These are phyloP conservation scores for Apolygus lucorum DNA, from an alignment of 1,140 invertebrate species.

Conservation along the genomic window DNA sequence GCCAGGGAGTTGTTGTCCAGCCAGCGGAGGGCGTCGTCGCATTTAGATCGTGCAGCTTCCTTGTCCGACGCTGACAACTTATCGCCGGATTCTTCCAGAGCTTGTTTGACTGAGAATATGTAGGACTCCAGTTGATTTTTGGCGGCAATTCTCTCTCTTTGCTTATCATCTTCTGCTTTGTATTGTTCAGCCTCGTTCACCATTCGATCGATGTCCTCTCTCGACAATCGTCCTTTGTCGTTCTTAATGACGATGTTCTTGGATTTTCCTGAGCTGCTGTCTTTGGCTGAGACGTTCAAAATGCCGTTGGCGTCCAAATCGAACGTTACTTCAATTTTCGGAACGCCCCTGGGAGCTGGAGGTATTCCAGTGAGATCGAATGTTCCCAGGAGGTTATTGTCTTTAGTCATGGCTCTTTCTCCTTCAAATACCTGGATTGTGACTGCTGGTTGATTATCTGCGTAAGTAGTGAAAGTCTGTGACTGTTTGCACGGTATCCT, in stretches of 20 bases:
- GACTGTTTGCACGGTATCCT: constrained; percentile 53
- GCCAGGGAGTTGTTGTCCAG: constrained; percentile 52
- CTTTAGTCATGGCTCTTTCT: constrained; percentile 69
- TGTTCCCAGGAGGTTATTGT: constrained; percentile 70
- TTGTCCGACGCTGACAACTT: constrained; percentile 22
- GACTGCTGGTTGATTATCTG: constrained; percentile 61
- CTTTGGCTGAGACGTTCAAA: no score
- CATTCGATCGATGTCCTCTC: constrained; percentile 90
- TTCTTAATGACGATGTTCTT: no score
- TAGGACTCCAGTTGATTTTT: constrained; percentile 77
- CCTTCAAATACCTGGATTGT: no score
- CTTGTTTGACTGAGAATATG: constrained; percentile 64
- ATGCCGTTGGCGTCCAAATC: no score
- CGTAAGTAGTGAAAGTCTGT: constrained; percentile 53
- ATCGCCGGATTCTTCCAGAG: constrained; percentile 26
- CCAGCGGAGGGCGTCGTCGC: constrained; percentile 48
- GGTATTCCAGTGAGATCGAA: no score
- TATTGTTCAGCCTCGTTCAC: constrained; percentile 60
- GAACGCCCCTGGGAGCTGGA: no score
- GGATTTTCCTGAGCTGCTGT: no score
- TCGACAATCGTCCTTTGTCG: constrained; percentile 70
- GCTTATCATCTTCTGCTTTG: constrained; percentile 46
- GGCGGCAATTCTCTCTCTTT: constrained; percentile 50
- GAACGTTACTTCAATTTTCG: no score
- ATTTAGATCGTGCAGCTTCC: constrained; percentile 43